Base-by-base conservation (phyloP, 2,113 vertebrate species). In the Triplophysa rosa region DNA sequence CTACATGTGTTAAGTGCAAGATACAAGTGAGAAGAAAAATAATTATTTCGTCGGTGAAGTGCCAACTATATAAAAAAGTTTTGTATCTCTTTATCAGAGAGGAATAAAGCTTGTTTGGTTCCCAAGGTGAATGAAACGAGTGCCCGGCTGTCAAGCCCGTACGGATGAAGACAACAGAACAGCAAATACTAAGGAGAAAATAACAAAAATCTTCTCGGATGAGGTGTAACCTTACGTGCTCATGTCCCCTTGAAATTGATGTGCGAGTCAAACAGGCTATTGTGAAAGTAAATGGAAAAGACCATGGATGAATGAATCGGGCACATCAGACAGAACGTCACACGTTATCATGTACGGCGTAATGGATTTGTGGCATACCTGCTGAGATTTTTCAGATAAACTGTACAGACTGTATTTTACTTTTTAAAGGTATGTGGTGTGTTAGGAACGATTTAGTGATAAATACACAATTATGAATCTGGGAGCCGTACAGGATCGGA, bases 1-100 rank as follows among this genome's bases (percentile, higher is more conserved):
- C 92, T 95, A 96, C 91, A 93, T 92, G 90, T 93, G 90, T 91
- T 79, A 91, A 95, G 94, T 96, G 93, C 92, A 95, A 96, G 89
- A 88, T 93, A 94, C 86, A 93, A 89, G 90, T 94, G 90, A 94
- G 90, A 93, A 91, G 90, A 95, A 92, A 94, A 92, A 68, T 64
- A 91, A 91, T 85, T 87, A 84, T 87, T 92, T 86, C 42, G 86
- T 88, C 87, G 90, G 91, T 90, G 89, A 94, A 93, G 93, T 90
- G 91, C 89, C 86, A 89, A 89, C 90, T 92, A 89, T 91, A 91
- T 89, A 77, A 86, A 93, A 93, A 92, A 90, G 91, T 91, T 87
- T 91, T 90, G 87, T 88, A 89, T 92, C 82, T 87, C 62, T 69
- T 61, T 69, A 88, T 88, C 86, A 90, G 86, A 89, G 85, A 84